A percentile compares a stretch with the other conserved stretches of the same genome.
These are phyloP conservation scores for Xiphorhynchus elegans DNA, from an alignment of 2,113 vertebrate species.

Conservation along the genomic window DNA sequence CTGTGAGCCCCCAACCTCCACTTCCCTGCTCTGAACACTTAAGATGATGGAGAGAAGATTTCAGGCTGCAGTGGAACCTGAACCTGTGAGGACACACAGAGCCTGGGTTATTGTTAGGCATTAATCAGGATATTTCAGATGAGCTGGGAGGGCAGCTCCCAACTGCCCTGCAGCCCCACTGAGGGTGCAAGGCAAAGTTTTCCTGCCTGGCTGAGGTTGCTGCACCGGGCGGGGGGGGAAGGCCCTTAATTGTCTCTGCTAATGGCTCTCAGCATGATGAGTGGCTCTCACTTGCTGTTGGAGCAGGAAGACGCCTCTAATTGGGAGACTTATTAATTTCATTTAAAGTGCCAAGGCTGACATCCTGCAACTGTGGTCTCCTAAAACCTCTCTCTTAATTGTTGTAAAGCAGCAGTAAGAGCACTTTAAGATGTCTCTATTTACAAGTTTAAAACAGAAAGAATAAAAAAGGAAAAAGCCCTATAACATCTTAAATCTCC, in stretches of 20 bases:
- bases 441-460: neutral
- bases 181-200: neutral
- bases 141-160: neutral
- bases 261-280: constrained; percentile 37
- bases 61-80: neutral
- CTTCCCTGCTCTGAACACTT: neutral
- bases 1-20: neutral
- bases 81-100: neutral
- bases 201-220: neutral
- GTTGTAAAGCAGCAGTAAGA: constrained; percentile 6
- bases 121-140: neutral
- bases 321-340: constrained; percentile 20
- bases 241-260: neutral
- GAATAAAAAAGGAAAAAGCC: neutral
- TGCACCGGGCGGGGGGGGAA: neutral
- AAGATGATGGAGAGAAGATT: neutral
- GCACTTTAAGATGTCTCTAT: constrained; percentile 27
- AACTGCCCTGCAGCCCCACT: neutral
- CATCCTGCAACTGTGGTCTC: constrained; percentile 36
- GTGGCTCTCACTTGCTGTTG: neutral
- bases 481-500: neutral
- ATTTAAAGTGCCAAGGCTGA: constrained; percentile 9
- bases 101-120: neutral
- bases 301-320: constrained; percentile 32
- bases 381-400: constrained; percentile 30